Conservation (phyloP, 2,113 vertebrate genomes). For the Elephantulus edwardii region DNA sequence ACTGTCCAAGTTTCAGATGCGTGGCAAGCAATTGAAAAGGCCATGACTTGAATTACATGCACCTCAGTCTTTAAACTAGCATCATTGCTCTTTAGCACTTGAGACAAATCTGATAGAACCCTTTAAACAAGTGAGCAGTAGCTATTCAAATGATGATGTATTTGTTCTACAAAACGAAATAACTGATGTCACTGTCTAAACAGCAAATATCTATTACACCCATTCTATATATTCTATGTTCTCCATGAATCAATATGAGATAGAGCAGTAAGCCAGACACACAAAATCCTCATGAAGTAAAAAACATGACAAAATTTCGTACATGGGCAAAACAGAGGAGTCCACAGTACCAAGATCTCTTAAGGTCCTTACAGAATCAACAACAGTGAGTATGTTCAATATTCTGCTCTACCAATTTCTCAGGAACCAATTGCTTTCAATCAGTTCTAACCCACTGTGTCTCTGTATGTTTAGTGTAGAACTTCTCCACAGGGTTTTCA, state of each 20-base stretch:
- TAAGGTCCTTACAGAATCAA: not conserved
- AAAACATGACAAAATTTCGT: not conserved
- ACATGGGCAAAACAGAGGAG: not conserved
- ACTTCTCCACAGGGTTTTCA: not conserved
- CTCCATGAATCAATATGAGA: not conserved
- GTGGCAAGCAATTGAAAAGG: too few relatives aligned
- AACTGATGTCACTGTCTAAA: not conserved
- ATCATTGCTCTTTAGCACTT: too few relatives aligned
- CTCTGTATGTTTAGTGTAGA: not conserved
- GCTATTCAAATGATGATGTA: not conserved
- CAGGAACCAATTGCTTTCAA: not conserved
- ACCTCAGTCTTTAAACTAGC: too few relatives aligned
- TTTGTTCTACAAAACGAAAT: not conserved
- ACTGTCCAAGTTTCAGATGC: too few relatives aligned
- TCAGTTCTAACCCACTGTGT: too few relatives aligned
- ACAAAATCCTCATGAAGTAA: not conserved
- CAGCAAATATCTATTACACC: not conserved
- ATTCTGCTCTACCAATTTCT: not conserved
- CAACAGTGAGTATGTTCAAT: not conserved
- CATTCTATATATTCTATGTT: not conserved
- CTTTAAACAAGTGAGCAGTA: not conserved
- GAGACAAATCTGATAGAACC: not conserved
- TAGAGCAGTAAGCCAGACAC: not conserved
- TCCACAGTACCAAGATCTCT: not conserved
- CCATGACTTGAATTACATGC: too few relatives aligned